A percentile compares a stretch with the other conserved stretches of the same genome.
phyloP scores from a whole-genome alignment of 2,888 invertebrate species.

The Caenorhabditis japonica region DNA sequence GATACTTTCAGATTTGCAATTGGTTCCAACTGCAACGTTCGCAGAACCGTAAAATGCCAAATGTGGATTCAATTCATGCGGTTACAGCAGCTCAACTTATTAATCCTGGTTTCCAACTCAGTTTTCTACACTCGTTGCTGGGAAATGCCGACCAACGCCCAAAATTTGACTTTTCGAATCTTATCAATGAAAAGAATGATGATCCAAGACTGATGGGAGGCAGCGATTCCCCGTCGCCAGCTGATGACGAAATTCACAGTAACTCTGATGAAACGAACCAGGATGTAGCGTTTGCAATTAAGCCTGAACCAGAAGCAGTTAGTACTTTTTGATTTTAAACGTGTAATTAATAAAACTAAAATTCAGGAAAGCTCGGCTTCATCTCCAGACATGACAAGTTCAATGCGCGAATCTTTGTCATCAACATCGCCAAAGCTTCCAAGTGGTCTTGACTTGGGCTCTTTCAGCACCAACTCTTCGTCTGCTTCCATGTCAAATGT shows the following conservation, averaged over 20 bases:
- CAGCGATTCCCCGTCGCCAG: conserved; percentile 73
- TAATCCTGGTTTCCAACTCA: conserved; percentile 29
- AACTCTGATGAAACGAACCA: conserved; percentile 60
- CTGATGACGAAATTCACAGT: conserved; percentile 71
- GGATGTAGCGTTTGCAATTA: conserved; percentile 22
- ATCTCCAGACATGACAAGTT: conserved; percentile 65
- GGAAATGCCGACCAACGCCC: conserved; percentile 24
- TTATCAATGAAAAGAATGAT: conserved; percentile 25
- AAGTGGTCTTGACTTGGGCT: conserved; percentile 40
- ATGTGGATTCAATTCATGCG: conserved; percentile 5
- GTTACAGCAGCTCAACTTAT: conserved; percentile 26
- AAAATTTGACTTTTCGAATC: conserved; percentile 36
- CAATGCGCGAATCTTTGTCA: conserved; percentile 56
- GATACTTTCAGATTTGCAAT: conserved; percentile 77
- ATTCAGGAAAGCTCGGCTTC: conserved; percentile 70
- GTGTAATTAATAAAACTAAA: too few species aligned
- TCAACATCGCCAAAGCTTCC: conserved; percentile 61
- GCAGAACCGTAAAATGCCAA: conserved; percentile 29
- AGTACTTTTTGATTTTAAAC: neutral
- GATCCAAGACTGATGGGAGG: conserved; percentile 72
- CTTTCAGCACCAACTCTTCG: conserved; percentile 35
- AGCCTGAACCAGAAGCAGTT: conserved; percentile 33
- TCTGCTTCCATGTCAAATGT: conserved; percentile 43
- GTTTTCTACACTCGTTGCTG: conserved; percentile 32
- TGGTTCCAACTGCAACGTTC: conserved; percentile 91